Evolutionary conservation across 2,113 vertebrate genomes (phyloP).

Genomic region (Mugil cephalus): DNA sequence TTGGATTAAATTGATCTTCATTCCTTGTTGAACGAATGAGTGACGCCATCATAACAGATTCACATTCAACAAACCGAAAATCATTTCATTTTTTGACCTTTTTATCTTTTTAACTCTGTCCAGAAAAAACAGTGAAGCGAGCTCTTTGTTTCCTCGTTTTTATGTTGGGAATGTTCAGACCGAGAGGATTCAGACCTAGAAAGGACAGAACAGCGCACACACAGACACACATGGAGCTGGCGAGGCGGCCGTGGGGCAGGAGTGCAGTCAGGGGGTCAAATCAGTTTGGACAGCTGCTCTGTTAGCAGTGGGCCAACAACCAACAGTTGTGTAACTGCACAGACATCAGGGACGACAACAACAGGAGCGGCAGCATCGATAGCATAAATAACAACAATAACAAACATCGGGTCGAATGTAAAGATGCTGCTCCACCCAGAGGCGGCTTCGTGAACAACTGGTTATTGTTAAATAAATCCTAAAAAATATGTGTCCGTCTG

Average conservation of each 20-base stretch:
- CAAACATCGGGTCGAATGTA: not conserved
- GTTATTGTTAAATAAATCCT: too few species aligned
- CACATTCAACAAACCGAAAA: too few species aligned
- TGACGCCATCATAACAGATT: too few species aligned
- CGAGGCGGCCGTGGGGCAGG: slow-evolving; percentile 21
- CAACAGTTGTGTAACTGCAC: slow-evolving; percentile 66
- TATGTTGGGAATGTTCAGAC: slow-evolving; percentile 21
- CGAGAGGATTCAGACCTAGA: slow-evolving; percentile 23
- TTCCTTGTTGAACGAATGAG: too few species aligned
- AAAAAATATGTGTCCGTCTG: too few species aligned
- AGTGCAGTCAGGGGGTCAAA: slow-evolving; percentile 73
- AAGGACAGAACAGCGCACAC: slow-evolving; percentile 11
- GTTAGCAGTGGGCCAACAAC: slow-evolving; percentile 67
- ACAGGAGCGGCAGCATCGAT: slow-evolving; percentile 26
- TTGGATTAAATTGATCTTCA: too few species aligned
- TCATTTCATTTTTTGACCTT: too few species aligned
- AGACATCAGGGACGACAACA: slow-evolving; percentile 37
- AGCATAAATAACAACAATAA: slow-evolving; percentile 29
- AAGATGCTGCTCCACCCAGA: slow-evolving; percentile 31
- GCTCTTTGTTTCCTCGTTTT: slow-evolving; percentile 7
- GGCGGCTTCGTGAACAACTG: not conserved
- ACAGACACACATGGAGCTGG: not conserved
- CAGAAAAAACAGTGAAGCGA: not conserved
- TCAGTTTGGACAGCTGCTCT: slow-evolving; percentile 74
- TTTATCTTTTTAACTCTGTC: too few species aligned